phyloP scores from a whole-genome alignment of 2,888 invertebrate species.

The Drosophila nr. medialis region DNA sequence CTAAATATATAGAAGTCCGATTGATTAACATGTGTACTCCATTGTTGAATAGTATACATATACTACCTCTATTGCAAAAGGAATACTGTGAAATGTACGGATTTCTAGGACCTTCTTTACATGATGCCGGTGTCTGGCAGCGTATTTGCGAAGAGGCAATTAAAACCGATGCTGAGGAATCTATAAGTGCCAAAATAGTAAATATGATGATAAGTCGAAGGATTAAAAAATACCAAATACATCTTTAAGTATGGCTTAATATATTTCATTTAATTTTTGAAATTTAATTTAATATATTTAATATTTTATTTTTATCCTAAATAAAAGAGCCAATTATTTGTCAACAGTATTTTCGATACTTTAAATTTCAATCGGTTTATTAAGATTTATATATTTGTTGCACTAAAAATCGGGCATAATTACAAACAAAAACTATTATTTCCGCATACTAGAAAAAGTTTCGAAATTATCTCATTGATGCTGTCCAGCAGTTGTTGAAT shows the following conservation, averaged over 20 bases:
- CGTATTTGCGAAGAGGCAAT: too few relatives aligned
- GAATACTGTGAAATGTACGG: too few relatives aligned
- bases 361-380: not conserved
- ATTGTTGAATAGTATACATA: not conserved
- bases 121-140: too few relatives aligned
- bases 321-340: not conserved
- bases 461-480: not conserved
- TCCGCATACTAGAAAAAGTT: not conserved
- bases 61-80: rapidly evolving
- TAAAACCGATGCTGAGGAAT: too few relatives aligned
- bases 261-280: not conserved
- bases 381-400: not conserved
- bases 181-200: too few relatives aligned
- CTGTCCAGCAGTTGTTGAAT: not conserved
- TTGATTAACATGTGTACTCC: not conserved
- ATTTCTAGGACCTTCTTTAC: too few relatives aligned
- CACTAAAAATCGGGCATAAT: not conserved
- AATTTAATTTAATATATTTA: too few relatives aligned
- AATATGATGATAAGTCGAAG: not conserved
- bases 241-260: not conserved
- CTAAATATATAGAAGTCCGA: not conserved
- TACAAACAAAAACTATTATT: not conserved
- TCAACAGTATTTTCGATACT: not conserved
- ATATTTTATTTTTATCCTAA: not conserved
- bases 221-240: not conserved